Evolutionary conservation across 2,113 vertebrate species (phyloP), one percentile per base, ranked within the genome.

Genomic region (Ctenodactylus gundi): DNA sequence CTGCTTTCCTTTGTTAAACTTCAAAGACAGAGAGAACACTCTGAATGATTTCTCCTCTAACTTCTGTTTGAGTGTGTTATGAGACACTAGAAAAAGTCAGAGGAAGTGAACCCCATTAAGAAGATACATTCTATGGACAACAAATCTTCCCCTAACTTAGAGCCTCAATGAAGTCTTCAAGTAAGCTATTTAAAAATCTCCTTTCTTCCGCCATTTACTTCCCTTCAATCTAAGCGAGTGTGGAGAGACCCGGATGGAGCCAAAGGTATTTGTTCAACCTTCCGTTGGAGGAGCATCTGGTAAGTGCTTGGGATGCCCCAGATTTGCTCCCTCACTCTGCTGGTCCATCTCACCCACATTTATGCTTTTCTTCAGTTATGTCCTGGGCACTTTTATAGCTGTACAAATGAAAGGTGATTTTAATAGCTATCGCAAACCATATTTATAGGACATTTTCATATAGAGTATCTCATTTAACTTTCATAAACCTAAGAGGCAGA

Each of bases 11-110:
- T 78, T 90, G 49, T 89, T 62, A 46, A 34, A 23, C 75, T 89
- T 89, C 85, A 27, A 83, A 90, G 81, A 84, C 11, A 64, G 46
- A 84, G 11, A 86, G 27, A 87, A 78, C 7, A 27, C 51, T 97
- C 34, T 29, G 31, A 92, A 62, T 8, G 64, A 60, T 78, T 94
- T 94, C 76, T 53, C 41, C 73, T 44, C 72, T 31, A 81, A 77
- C 62, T 85, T 65, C 87, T 55, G 41, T 80, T 86, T 70, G 29
- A 81, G 17, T 23, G 75, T 92, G 88, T 73, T 95, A 44, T 75
- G 49, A 92, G 76, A 62, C 64, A 65, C 14, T 62, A 62, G 68
- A 68, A 39, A 90, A 93, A 89, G 41, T 8, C 55, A 72, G 80
- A 95, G 62, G 51, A 90, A 89, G 80, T 87, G 29, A 87, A 90